Conservation (phyloP, 2,888 invertebrate genomes). For the Suillia variegata region DNA sequence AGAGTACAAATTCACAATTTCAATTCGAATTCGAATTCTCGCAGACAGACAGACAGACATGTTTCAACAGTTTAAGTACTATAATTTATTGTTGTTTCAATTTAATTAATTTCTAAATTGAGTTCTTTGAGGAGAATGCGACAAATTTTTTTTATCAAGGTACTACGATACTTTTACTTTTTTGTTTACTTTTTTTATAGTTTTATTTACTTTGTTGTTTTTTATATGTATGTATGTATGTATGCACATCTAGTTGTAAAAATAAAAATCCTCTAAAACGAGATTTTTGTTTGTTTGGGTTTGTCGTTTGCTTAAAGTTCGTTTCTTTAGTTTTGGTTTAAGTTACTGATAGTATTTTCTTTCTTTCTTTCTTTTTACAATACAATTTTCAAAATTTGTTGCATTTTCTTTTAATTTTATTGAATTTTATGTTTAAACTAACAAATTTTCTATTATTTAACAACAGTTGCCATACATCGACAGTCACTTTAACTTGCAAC, state of each 20-base stretch:
- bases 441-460: too few relatives aligned
- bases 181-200: too few relatives aligned
- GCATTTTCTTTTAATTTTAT: too few relatives aligned
- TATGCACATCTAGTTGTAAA: conserved; percentile 6
- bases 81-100: not conserved
- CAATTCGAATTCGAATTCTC: not conserved
- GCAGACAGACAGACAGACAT: too few relatives aligned
- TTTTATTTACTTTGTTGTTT: too few relatives aligned
- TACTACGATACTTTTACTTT: not conserved
- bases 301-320: conserved; percentile 4
- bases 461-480: too few relatives aligned
- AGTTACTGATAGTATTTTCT: not conserved
- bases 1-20: not conserved
- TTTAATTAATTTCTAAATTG: not conserved
- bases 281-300: conserved; percentile 32
- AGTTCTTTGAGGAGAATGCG: not conserved
- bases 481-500: too few relatives aligned
- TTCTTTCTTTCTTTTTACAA: too few relatives aligned
- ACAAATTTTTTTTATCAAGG: not conserved
- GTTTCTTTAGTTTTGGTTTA: not conserved
- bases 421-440: too few relatives aligned
- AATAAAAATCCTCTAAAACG: conserved; percentile 40
- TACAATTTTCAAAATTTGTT: too few relatives aligned
- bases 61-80: not conserved
- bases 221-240: not conserved